Evolutionary conservation across 2,113 vertebrate species (phyloP), one percentile per base, ranked within the genome.

Genomic region (Eretmochelys imbricata): DNA sequence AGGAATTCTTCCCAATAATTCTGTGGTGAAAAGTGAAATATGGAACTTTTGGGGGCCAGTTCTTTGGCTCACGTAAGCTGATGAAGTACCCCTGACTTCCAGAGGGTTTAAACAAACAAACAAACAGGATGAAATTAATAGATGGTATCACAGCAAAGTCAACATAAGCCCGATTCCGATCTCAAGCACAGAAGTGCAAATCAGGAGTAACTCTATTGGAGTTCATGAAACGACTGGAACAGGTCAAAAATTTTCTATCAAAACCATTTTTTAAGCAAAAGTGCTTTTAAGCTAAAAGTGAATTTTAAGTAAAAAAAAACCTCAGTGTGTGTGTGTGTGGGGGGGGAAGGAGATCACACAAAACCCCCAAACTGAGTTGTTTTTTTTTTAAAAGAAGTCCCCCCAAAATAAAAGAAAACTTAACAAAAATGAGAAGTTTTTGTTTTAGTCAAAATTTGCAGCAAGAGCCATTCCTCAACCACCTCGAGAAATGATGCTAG

Each of bases 401-500:
- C 0, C 1, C 35, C 10, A 57, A 57, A 57, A 27, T 57, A 57
- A 57, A 57, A 57, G 55, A 57, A 57, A 57, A 57, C 24, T 57
- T 57, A 24, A 55, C 24, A 57, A 57, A 27, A 57, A 5, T 3
- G 11, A 48, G 31, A 12, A 1, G 11, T 1, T 2, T 53, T 2
- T 83, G 19, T 1, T 55, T n/a, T 8, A 3, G 55, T 53, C 76
- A 13, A 16, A 19, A 1, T 3, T 14, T 0, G 5, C n/a, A 3
- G 17, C 62, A 13, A 54, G n/a, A 11, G 42, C 1, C 19, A 54
- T 29, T 14, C 1, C 42, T 48, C 46, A 0, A 1, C 5, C 55
- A 16, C 10, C 12, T 54, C n/a, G 29, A 10, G 1, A 19, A 13
- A 9, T n/a, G 35, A 69, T 1, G 3, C 4, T 59, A 29, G 0